Evolutionary conservation across 2,113 vertebrate genomes (phyloP), one percentile per base, ranked within the genome.

Genomic region (Agelaius tricolor): DNA sequence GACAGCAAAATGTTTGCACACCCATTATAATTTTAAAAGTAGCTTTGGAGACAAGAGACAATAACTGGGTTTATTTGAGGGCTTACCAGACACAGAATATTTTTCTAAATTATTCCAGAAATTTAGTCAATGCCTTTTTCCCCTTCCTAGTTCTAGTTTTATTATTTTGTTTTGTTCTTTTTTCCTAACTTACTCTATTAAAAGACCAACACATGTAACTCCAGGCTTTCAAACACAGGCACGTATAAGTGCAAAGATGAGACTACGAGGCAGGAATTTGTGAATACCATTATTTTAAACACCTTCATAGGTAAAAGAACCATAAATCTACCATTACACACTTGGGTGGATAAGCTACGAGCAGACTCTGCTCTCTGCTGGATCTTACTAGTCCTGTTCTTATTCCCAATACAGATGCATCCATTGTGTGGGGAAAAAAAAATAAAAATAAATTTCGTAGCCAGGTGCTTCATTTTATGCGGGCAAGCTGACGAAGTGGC

Each of bases 401-500:
- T 33, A 20, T 5, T 94, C 44, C 47, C 21, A 16, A 9, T 1
- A n/a, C 19, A 47, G 52, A 54, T 6, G 17, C 15, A 52, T 52
- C 44, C 8, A 5, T 3, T 8, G 20, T 1, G 37, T 2, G 22
- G 7, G 23, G 1, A 4, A 6, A 5, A 31, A 19, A 52, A 52
- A 4, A 35, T 35, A 28, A 28, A 28, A 28, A 54, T 11, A 23
- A n/a, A 16, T 17, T 17, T 55, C 18, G 1, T 6, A 37, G 35
- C 11, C 41, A 18, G 6, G 11, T n/a, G 35, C 33, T 59, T 62
- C 2, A 10, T 43, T 90, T 81, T 7, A 17, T 35, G 9, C 4
- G 2, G 18, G 8, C 19, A 4, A 0, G 31, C 19, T 21, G 61
- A 23, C 4, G 6, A 9, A 31, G 43, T 0, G 43, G 1, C 46